Base-by-base conservation (phyloP, 1,140 invertebrate species). In the Mamestra configurata region DNA sequence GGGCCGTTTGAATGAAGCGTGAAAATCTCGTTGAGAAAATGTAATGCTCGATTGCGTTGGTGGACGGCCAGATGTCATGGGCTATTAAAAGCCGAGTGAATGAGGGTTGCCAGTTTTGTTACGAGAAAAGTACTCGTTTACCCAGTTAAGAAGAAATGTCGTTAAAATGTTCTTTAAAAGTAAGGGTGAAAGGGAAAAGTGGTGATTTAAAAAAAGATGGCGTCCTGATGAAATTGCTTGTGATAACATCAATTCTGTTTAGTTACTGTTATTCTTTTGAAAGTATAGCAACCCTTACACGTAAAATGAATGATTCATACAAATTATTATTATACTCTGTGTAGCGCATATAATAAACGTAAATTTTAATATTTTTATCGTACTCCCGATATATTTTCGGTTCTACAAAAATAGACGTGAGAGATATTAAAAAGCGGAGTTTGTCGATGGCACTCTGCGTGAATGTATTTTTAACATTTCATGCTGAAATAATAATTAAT, bases 1-100 rank as follows among this genome's bases (percentile, higher is more conserved):
- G 59, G 37, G 18, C 31, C 77, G 71, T 66, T 53, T 79, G 81
- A 82, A 82, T 77, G 81, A 71, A 81, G 51, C 81, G 76, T 82
- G 81, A 27, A 82, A 76, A 82, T 79, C 72, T 79, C 81, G 72
- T 82, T 79, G 71, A 82, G 77, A 70, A 57, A 76, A 71, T 53
- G 77, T 64, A 76, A 76, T 77, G 80, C 59, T 79, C 35, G 13
- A 75, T 81, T 75, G 68, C 55, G 55, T 75, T 46, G 70, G 61
- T 68, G 70, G 77, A 53, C 71, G 66, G 73, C 72, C 81, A 77
- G 73, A 77, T 79, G 77, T 77, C 77, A 82, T 53, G 77, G 81
- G 40, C 61, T 70, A 75, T 82, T 82, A 76, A 75, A 20, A 66
- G 1, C 24, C 20, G 35, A 46, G 22, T 61, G n/a, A 57, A 53